phyloP scores from a whole-genome alignment of 2,113 vertebrate species.

The Empidonax traillii region DNA sequence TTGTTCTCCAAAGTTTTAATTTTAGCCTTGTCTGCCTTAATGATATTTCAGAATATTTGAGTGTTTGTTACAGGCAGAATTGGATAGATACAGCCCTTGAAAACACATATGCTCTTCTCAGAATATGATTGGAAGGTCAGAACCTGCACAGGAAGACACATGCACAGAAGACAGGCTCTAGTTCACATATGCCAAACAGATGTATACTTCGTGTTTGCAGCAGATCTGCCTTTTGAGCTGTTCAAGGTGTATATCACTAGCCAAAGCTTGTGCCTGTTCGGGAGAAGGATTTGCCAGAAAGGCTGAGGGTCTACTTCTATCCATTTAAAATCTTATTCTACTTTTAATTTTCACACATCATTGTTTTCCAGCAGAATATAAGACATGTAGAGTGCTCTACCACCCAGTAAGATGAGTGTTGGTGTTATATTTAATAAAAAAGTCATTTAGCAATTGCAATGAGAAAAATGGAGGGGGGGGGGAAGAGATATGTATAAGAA shows the following conservation, averaged over 20 bases:
- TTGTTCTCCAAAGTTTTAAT: conserved; percentile 79
- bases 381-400: conserved; percentile 24
- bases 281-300: conserved; percentile 67
- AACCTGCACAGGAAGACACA: conserved; percentile 63
- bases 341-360: conserved; percentile 56
- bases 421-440: conserved; percentile 51
- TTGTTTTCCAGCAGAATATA: conserved; percentile 67
- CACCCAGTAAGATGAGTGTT: conserved; percentile 49
- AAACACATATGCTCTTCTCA: conserved; percentile 69
- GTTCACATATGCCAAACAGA: conserved; percentile 71
- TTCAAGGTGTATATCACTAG: conserved; percentile 59
- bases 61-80: conserved; percentile 76
- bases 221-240: conserved; percentile 72
- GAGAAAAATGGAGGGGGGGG: background rate
- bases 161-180: conserved; percentile 61
- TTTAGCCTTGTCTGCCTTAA: conserved; percentile 77
- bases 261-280: conserved; percentile 53
- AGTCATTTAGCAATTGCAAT: conserved; percentile 37
- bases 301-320: conserved; percentile 67
- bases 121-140: conserved; percentile 65
- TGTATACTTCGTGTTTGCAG: conserved; percentile 72
- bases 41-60: conserved; percentile 74
- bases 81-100: conserved; percentile 75
- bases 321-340: conserved; percentile 60
- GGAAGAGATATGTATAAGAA: background rate